These are phyloP conservation scores for Smittia sp. DNA, from an alignment of 2,888 invertebrate species.

Conservation along the genomic window DNA sequence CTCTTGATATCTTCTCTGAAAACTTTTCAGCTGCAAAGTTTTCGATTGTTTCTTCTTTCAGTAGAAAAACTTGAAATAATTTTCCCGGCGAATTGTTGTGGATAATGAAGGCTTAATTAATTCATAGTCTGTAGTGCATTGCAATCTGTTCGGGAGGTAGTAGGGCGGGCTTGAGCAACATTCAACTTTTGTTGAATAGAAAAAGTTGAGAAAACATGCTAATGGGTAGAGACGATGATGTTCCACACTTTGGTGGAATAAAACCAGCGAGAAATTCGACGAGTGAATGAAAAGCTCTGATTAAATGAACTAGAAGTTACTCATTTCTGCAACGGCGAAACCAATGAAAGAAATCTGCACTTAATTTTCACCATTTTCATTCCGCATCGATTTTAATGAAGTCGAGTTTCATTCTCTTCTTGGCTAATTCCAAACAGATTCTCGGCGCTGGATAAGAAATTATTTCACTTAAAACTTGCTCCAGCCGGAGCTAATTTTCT, in stretches of 20 bases:
- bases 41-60: not conserved
- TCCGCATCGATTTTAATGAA: constrained; percentile 18
- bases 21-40: not conserved
- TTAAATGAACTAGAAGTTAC: too few relatives aligned
- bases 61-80: not conserved
- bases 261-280: not conserved
- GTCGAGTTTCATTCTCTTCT: not conserved
- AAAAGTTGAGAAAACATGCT: constrained; percentile 9
- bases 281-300: not conserved
- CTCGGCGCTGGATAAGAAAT: constrained; percentile 7
- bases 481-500: constrained; percentile 9
- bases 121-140: constrained; percentile 15
- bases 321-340: too few relatives aligned
- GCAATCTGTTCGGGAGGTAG: not conserved
- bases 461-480: constrained; percentile 26
- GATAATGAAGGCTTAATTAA: constrained; percentile 23
- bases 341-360: not conserved
- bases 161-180: not conserved
- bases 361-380: constrained; percentile 1
- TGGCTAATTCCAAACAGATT: not conserved
- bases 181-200: not conserved
- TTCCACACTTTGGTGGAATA: not conserved
- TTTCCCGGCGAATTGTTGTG: not conserved
- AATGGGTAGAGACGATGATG: constrained; percentile 5
- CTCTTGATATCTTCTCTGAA: not conserved